Percentiles rank a stretch among this genome's conserved stretches.
phyloP scores from a whole-genome alignment of 2,797 vertebrate species.

The Numenius phaeopus region DNA sequence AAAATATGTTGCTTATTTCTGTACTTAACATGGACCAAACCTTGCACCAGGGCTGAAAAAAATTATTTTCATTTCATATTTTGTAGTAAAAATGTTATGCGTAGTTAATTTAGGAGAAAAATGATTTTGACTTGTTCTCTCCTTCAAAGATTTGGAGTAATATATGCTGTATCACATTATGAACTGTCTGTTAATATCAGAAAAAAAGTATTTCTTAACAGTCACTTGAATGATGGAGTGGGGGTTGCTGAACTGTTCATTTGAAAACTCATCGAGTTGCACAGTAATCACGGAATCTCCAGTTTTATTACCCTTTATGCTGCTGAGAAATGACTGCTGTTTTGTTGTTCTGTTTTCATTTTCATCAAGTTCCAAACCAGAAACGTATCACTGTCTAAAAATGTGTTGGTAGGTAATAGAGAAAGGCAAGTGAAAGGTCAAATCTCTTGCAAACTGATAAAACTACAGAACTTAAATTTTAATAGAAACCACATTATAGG shows the following conservation, averaged over 20 bases:
- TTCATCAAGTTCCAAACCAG: neutral
- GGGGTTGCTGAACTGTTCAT: neutral
- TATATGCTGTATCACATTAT: neutral
- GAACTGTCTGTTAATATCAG: neutral
- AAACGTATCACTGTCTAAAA: slow-evolving; percentile 36
- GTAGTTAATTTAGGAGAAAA: neutral
- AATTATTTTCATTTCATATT: neutral
- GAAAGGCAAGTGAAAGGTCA: slow-evolving; percentile 41
- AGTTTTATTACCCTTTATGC: neutral
- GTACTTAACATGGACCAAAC: neutral
- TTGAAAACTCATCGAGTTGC: neutral
- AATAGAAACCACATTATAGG: neutral
- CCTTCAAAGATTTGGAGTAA: neutral
- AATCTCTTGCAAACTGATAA: slow-evolving; percentile 25
- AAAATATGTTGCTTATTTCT: neutral
- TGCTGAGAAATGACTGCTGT: neutral
- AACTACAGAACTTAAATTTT: neutral
- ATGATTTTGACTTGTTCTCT: neutral
- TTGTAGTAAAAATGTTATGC: neutral
- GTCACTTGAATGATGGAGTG: neutral
- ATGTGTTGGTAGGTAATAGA: neutral
- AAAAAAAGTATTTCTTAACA: neutral
- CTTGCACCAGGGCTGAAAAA: neutral
- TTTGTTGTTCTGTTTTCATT: slow-evolving; percentile 49
- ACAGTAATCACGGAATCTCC: slow-evolving; percentile 5